Evolutionary conservation across 2,797 vertebrate genomes (phyloP).

Genomic region (Euthynnus affinis): DNA sequence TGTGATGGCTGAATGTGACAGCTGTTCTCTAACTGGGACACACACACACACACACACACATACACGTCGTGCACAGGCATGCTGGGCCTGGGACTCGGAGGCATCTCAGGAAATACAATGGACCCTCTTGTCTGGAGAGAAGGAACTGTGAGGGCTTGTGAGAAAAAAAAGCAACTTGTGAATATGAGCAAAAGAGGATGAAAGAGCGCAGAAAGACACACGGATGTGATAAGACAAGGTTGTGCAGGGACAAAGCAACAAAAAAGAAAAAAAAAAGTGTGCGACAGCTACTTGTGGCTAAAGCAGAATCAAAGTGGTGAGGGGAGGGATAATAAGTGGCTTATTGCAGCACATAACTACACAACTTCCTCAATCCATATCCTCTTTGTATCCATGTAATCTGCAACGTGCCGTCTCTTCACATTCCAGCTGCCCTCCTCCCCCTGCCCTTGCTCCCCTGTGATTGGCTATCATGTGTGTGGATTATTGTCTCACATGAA

Average conservation of each 20-base stretch:
- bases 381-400: constrained; percentile 65
- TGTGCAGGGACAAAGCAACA: not conserved
- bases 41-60: constrained; percentile 48
- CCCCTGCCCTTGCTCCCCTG: constrained; percentile 30
- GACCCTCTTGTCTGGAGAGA: constrained; percentile 79
- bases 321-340: constrained; percentile 39
- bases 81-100: constrained; percentile 75
- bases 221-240: constrained; percentile 26
- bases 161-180: constrained; percentile 54
- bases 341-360: constrained; percentile 58
- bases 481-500: too few species aligned
- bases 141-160: constrained; percentile 55
- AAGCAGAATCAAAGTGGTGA: constrained; percentile 24
- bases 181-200: constrained; percentile 46
- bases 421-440: constrained; percentile 44
- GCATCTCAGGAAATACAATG: constrained; percentile 83
- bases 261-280: too few species aligned
- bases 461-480: constrained; percentile 37
- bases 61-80: constrained; percentile 47
- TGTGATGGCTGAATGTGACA: constrained; percentile 86
- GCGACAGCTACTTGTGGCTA: constrained; percentile 9
- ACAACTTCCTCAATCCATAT: constrained; percentile 63
- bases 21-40: constrained; percentile 83
- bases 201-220: constrained; percentile 38
- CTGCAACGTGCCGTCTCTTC: constrained; percentile 52